Evolutionary conservation across 2,113 vertebrate genomes (phyloP).

Genomic region (Paratilapia polleni): DNA sequence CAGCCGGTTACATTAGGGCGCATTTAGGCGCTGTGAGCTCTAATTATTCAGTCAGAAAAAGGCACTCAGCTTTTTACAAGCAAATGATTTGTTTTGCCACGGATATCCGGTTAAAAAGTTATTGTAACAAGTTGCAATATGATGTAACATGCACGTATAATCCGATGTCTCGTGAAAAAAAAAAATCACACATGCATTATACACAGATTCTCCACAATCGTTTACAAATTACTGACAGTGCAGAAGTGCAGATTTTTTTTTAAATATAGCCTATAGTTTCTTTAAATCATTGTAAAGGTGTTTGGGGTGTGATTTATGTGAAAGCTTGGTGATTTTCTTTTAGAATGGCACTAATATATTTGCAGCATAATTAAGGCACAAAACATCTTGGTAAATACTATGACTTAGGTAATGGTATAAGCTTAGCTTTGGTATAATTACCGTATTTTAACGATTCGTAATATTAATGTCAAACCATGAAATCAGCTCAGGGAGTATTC

Average conservation of each 20-base stretch:
- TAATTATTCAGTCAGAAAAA: not conserved
- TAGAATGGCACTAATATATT: not conserved
- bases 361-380: not conserved
- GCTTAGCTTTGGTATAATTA: not conserved
- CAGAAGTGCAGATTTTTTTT: not conserved
- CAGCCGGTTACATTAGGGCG: slow-evolving; percentile 16
- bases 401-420: not conserved
- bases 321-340: not conserved
- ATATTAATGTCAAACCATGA: slow-evolving; percentile 14
- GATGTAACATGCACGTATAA: not conserved
- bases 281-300: not conserved
- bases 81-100: not conserved
- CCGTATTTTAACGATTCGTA: not conserved
- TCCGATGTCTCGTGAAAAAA: not conserved
- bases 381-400: not conserved
- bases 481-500: slow-evolving; percentile 33
- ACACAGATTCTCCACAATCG: not conserved
- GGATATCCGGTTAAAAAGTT: slow-evolving; percentile 15
- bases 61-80: not conserved
- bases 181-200: not conserved
- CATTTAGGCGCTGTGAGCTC: not conserved
- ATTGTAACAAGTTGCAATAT: not conserved
- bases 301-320: not conserved
- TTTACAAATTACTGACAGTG: not conserved
- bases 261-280: not conserved